Conservation (phyloP, 2,113 vertebrate species). For the Nothoprocta pentlandii region DNA sequence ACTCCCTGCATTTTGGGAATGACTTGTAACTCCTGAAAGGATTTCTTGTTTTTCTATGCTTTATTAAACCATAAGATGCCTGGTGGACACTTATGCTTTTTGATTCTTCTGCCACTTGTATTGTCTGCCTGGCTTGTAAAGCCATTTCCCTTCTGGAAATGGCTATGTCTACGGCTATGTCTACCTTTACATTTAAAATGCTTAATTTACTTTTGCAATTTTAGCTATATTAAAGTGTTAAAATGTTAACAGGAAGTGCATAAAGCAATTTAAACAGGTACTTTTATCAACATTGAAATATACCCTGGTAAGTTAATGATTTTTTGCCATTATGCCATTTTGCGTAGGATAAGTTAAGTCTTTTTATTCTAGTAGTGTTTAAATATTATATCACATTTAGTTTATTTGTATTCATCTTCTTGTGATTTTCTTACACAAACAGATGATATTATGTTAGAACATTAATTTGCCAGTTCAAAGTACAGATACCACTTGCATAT, state of each 20-base stretch:
- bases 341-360: background rate
- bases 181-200: background rate
- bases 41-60: background rate
- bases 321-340: background rate
- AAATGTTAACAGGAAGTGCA: background rate
- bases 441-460: background rate
- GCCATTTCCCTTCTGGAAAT: background rate
- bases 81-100: background rate
- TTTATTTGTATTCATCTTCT: background rate
- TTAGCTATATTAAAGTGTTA: background rate
- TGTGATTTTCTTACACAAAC: background rate
- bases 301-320: background rate
- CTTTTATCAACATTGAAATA: background rate
- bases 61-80: background rate
- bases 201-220: background rate
- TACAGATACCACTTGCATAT: background rate
- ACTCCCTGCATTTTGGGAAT: background rate
- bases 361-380: background rate
- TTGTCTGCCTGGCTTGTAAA: background rate
- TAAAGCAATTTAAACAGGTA: background rate
- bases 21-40: background rate
- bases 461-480: background rate
- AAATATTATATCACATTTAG: background rate
- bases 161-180: background rate
- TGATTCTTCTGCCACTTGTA: background rate